Conservation (phyloP, 2,797 vertebrate species). For the Esox lucius region DNA sequence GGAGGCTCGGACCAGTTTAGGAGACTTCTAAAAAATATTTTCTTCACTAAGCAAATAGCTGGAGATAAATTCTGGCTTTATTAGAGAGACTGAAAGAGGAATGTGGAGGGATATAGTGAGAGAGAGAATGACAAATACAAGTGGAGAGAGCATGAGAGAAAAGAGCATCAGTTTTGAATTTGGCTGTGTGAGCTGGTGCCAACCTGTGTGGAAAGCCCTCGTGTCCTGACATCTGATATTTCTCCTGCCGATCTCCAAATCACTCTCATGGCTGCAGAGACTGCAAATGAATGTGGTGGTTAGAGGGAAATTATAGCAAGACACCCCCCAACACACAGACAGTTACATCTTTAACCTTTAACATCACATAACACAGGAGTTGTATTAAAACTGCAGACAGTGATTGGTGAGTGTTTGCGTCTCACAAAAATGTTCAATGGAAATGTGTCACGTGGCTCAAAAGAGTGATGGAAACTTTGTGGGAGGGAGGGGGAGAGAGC, state of each 20-base stretch:
- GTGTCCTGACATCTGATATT: slow-evolving; percentile 25
- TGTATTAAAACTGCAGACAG: background rate
- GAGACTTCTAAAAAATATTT: slow-evolving; percentile 54
- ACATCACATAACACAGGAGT: background rate
- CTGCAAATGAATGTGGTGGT: slow-evolving; percentile 24
- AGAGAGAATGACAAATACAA: slow-evolving; percentile 21
- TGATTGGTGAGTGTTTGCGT: background rate
- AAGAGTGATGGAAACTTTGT: background rate
- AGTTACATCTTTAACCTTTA: background rate
- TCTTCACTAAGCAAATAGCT: slow-evolving; percentile 28
- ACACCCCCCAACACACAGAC: background rate
- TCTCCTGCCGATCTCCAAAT: slow-evolving; percentile 28
- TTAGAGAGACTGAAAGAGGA: slow-evolving; percentile 19
- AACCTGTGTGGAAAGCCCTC: slow-evolving; percentile 50
- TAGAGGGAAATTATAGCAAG: background rate
- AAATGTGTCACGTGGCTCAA: background rate
- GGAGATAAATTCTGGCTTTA: slow-evolving; percentile 27
- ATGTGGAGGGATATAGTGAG: slow-evolving; percentile 8
- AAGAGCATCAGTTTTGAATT: slow-evolving; percentile 55
- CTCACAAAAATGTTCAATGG: background rate
- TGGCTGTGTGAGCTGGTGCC: slow-evolving; percentile 46
- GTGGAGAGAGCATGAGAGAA: background rate
- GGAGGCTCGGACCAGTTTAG: slow-evolving; percentile 48
- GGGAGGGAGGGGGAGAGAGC: no score
- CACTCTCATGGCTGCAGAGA: background rate